Percentiles rank a stretch among this genome's conserved stretches.
These are phyloP conservation scores for Ceyx margarethae DNA, from an alignment of 2,113 vertebrate genomes.

Conservation along the genomic window DNA sequence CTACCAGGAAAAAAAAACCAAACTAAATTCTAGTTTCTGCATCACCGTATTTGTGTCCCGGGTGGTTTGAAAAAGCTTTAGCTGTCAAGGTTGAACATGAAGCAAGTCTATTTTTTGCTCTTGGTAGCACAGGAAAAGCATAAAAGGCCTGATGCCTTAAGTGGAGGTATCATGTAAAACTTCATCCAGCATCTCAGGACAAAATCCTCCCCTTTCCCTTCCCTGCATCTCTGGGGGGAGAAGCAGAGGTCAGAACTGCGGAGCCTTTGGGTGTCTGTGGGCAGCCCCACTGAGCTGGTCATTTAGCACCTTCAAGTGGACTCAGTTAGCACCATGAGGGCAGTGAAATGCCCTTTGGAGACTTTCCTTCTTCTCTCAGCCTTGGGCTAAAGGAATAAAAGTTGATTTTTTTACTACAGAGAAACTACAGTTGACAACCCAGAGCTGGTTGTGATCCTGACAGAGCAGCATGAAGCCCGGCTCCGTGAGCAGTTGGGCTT, in stretches of 20 bases:
- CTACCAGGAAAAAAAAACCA: not conserved
- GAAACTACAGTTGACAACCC: not conserved
- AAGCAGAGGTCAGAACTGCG: not conserved
- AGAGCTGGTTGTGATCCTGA: not conserved
- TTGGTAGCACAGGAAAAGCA: not conserved
- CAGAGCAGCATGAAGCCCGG: not conserved
- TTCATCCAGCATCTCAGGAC: not conserved
- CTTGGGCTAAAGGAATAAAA: not conserved
- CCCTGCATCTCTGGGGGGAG: not conserved
- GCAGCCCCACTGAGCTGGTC: not conserved
- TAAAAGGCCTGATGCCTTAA: not conserved
- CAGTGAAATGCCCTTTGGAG: not conserved
- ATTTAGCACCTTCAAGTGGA: conserved; percentile 5
- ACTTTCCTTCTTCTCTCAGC: not conserved
- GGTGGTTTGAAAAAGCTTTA: not conserved
- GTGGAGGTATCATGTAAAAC: not conserved
- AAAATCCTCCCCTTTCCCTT: not conserved
- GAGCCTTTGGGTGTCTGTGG: conserved; percentile 33
- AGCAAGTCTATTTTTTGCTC: not conserved
- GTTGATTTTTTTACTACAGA: not conserved
- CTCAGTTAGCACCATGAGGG: conserved; percentile 31
- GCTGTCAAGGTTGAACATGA: not conserved
- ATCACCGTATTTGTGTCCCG: not conserved
- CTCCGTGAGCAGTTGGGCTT: not conserved
- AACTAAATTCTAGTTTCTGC: not conserved